Evolutionary conservation across 2,888 invertebrate species (phyloP).

Genomic region (Melanotus villosus): DNA sequence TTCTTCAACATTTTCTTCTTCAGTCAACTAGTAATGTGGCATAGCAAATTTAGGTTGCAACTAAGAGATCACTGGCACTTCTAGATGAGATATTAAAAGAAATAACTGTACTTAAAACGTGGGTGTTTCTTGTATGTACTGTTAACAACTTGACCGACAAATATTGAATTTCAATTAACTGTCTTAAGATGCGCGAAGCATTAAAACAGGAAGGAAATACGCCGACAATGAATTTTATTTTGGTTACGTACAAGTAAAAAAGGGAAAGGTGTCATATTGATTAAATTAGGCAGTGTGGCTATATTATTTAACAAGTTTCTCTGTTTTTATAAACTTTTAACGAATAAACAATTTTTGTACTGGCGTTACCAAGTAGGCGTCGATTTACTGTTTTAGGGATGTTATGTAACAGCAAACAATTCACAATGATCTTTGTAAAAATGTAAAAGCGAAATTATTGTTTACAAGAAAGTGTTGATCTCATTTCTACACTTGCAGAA

Average conservation of each 20-base stretch:
- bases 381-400: no score
- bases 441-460: no score
- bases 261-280: neutral
- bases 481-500: no score
- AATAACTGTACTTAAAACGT: slow-evolving; percentile 24
- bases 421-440: no score
- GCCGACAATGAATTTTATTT: neutral
- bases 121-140: slow-evolving; percentile 26
- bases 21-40: neutral
- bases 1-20: slow-evolving; percentile 10
- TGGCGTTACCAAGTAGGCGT: no score
- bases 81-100: neutral
- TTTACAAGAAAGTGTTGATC: no score
- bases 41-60: slow-evolving; percentile 17
- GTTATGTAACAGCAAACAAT: no score
- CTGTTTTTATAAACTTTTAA: no score
- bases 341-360: no score
- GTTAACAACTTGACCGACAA: slow-evolving; percentile 30
- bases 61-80: slow-evolving; percentile 13
- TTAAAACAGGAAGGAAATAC: neutral
- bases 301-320: no score
- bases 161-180: neutral
- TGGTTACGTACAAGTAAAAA: no score
- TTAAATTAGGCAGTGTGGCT: neutral
- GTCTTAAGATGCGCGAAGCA: neutral